These are phyloP conservation scores for Botia kubotai DNA, from an alignment of 2,797 vertebrate species.

Conservation along the genomic window DNA sequence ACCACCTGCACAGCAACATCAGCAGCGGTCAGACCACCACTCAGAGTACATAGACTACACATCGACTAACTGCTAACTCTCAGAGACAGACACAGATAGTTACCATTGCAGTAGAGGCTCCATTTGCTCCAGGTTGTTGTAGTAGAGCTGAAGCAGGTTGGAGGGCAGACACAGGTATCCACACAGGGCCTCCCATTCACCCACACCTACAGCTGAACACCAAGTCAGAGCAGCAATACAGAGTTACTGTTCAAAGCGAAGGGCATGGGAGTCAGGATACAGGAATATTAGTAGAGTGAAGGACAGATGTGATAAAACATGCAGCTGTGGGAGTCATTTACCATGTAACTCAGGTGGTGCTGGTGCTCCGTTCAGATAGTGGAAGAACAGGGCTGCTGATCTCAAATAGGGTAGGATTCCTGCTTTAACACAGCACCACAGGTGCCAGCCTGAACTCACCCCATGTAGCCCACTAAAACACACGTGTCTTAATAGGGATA, in stretches of 20 bases:
- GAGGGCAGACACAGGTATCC: slow-evolving; percentile 90
- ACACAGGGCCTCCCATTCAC: slow-evolving; percentile 91
- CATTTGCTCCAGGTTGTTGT: slow-evolving; percentile 82
- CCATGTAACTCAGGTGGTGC: slow-evolving; percentile 87
- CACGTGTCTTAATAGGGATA: neutral
- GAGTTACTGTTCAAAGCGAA: neutral
- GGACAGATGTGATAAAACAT: neutral
- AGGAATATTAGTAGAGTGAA: neutral
- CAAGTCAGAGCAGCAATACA: neutral
- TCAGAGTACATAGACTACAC: neutral
- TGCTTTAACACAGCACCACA: slow-evolving; percentile 84
- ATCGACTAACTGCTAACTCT: neutral
- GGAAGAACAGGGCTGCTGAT: slow-evolving; percentile 91
- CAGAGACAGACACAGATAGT: slow-evolving; percentile 1
- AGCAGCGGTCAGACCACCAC: slow-evolving; percentile 1
- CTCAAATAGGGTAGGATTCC: slow-evolving; percentile 90
- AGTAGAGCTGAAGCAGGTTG: slow-evolving; percentile 89
- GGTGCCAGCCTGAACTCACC: slow-evolving; percentile 88
- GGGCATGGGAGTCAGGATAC: no score
- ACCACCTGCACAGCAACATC: slow-evolving; percentile 83
- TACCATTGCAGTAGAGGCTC: slow-evolving; percentile 87
- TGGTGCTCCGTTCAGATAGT: slow-evolving; percentile 91
- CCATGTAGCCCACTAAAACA: slow-evolving; percentile 81
- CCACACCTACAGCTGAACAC: slow-evolving; percentile 73
- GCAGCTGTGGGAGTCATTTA: slow-evolving; percentile 64